Evolutionary conservation across 2,888 invertebrate species (phyloP), one percentile per base, ranked within the genome.

Genomic region (Eilema caniola): DNA sequence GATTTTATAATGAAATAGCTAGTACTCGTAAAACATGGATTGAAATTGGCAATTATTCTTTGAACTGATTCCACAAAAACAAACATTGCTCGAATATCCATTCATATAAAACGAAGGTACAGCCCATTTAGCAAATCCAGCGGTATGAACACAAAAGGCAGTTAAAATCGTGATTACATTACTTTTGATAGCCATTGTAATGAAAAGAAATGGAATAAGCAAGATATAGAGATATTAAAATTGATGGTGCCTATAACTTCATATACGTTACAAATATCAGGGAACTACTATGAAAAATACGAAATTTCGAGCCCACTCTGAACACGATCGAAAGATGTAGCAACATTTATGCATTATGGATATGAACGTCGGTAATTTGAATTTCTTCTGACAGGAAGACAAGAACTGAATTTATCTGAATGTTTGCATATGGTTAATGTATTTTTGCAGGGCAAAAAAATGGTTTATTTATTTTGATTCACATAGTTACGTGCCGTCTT

Each of bases 141-240:
- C 66, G 63, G 63, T 60, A 66, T 62, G 7, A 53, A 82, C 83
- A 87, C 85, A 84, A 86, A 85, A 83, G 75, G 69, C 64, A 56
- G 56, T 75, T 61, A 63, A 71, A 75, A 66, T 62, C 57, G 78
- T 79, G 84, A 87, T 89, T 85, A 85, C 84, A 83, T 89, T 87
- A 86, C 81, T 81, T 83, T 79, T 79, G 80, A 80, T 83, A 69
- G 79, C 77, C 70, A 73, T 31, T 31, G 72, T 88, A 88, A 88
- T 87, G 86, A 84, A 77, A 71, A 69, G 70, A 79, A 86, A 84
- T 84, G 83, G 83, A 81, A 78, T 73, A 66, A 67, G 71, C 65
- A 47, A 83, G 82, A 82, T 85, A 82, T 79, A 79, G 82, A 83
- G 68, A 71, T 78, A 62, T 73, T 28, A 65, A 72, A 82, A 53